Percentiles rank a stretch among this genome's conserved stretches.
Conservation (phyloP, 2,113 vertebrate species). For the Ameiurus melas region DNA sequence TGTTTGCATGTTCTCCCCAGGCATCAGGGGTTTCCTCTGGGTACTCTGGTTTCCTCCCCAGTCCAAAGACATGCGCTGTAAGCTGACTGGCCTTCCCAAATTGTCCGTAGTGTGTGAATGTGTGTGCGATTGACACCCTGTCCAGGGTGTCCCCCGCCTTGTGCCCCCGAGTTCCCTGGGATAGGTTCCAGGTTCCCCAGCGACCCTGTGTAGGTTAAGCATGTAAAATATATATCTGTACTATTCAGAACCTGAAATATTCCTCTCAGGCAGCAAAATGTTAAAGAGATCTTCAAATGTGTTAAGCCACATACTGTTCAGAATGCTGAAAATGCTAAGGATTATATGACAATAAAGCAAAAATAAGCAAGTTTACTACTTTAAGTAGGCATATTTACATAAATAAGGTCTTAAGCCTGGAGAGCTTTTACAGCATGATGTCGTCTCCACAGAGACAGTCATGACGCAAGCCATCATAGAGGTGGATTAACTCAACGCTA, state of each 20-base stretch:
- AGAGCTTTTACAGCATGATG: conserved; percentile 36
- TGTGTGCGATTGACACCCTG: no score
- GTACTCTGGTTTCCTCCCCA: no score
- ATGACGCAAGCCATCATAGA: conserved; percentile 24
- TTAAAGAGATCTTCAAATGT: conserved; percentile 29
- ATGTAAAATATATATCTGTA: not conserved
- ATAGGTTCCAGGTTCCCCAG: no score
- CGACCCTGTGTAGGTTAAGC: no score
- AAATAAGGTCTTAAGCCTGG: conserved; percentile 34
- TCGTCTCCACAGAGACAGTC: conserved; percentile 31
- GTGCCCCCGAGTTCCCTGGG: no score
- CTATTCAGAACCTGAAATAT: not conserved
- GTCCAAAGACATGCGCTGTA: no score
- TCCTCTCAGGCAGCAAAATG: not conserved
- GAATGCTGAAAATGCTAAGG: conserved; percentile 18
- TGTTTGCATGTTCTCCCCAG: no score
- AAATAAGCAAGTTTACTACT: conserved; percentile 16
- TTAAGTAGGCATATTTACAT: conserved; percentile 23
- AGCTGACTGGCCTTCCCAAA: no score
- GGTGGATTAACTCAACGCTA: conserved; percentile 28
- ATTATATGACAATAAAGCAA: not conserved
- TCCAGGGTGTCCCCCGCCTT: no score
- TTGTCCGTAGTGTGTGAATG: no score
- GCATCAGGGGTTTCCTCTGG: no score
- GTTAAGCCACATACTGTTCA: not conserved